These are phyloP conservation scores for Sander lucioperca DNA, from an alignment of 2,113 vertebrate genomes.

Conservation along the genomic window DNA sequence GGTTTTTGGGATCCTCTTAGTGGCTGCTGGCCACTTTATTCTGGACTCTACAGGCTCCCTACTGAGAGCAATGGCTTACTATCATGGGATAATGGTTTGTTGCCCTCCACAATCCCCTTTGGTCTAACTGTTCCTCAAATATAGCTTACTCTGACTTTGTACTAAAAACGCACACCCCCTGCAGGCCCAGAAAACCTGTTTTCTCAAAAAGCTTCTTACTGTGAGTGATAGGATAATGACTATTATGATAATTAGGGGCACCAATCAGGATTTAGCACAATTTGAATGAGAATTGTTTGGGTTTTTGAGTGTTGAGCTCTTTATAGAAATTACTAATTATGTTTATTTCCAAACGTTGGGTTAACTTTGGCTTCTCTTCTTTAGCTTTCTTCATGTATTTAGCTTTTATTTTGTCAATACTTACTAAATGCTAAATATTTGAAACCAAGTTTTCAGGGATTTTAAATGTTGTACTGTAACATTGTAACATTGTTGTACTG, in stretches of 20 bases:
- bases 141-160: background rate
- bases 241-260: background rate
- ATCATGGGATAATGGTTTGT: constrained; percentile 37
- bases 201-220: background rate
- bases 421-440: too few species aligned
- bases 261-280: background rate
- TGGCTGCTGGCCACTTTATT: constrained; percentile 56
- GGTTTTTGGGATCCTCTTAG: constrained; percentile 63
- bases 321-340: background rate
- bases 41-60: constrained; percentile 49
- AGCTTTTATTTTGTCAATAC: too few species aligned
- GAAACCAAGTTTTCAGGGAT: too few species aligned
- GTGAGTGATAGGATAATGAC: background rate
- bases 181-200: background rate
- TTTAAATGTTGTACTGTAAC: too few species aligned
- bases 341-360: background rate
- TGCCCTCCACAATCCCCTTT: constrained; percentile 12
- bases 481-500: too few species aligned
- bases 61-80: constrained; percentile 33
- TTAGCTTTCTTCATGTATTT: too few species aligned
- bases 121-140: constrained; percentile 12
- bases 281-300: too few species aligned
- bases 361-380: background rate
- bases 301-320: background rate
- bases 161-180: background rate